These are phyloP conservation scores for Onychostoma macrolepis DNA, from an alignment of 2,113 vertebrate genomes.

Conservation along the genomic window DNA sequence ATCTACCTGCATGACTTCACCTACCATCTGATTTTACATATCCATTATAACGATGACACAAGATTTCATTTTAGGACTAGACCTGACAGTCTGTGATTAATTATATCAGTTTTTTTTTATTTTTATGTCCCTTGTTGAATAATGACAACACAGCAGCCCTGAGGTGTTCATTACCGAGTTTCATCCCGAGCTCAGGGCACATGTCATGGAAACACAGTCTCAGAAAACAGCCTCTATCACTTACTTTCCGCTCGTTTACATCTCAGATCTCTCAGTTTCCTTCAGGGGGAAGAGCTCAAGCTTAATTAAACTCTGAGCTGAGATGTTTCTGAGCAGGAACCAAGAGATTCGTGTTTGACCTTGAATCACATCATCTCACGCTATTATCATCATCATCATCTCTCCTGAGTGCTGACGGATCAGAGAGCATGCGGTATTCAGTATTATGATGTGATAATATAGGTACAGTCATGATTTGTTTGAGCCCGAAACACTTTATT, in stretches of 20 bases:
- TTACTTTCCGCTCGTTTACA: neutral
- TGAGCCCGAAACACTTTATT: neutral
- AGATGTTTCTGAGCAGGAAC: neutral
- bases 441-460: neutral
- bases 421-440: neutral
- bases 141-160: neutral
- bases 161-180: neutral
- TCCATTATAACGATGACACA: neutral
- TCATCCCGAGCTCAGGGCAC: neutral
- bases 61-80: neutral
- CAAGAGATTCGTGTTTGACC: neutral
- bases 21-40: neutral
- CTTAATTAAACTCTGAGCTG: neutral
- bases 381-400: neutral
- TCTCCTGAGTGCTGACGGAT: neutral
- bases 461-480: neutral
- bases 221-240: neutral
- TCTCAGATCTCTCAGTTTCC: neutral
- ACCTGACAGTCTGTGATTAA: neutral
- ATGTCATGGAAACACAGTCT: conserved; percentile 4
- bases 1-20: neutral
- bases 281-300: neutral
- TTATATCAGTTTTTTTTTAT: neutral
- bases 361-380: neutral
- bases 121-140: neutral